Evolutionary conservation across 1,140 invertebrate genomes (phyloP).

Genomic region (Monomorium pharaonis): DNA sequence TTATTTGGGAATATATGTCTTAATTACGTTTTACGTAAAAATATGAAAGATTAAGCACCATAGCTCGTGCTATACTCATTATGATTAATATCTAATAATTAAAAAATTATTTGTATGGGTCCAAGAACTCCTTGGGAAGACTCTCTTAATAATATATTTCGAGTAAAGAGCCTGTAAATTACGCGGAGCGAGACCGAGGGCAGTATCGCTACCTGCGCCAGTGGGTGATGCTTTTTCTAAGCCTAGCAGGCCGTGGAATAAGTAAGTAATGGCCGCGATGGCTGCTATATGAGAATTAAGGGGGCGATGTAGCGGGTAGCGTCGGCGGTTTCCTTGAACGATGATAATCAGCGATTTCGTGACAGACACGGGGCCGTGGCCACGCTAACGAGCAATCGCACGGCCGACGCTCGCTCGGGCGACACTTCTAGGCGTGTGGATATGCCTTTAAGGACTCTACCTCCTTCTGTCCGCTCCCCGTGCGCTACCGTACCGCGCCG

Average conservation of each 20-base stretch:
- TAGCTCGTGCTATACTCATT: neutral
- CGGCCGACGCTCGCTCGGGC: constrained; percentile 76
- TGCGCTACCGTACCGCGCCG: no score
- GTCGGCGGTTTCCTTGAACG: constrained; percentile 84
- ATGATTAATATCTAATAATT: neutral
- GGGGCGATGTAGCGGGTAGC: constrained; percentile 76
- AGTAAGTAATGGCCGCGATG: constrained; percentile 82
- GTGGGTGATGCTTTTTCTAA: constrained; percentile 70
- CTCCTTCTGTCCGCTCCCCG: constrained; percentile 28
- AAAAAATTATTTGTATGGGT: no score
- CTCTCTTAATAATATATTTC: neutral
- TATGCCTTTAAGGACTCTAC: constrained; percentile 76
- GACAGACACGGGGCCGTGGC: constrained; percentile 86
- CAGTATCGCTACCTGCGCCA: constrained; percentile 59
- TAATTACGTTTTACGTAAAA: no score
- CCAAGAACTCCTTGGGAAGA: neutral
- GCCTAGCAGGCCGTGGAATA: constrained; percentile 79
- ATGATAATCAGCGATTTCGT: constrained; percentile 86
- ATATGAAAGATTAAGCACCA: neutral
- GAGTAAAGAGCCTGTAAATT: neutral
- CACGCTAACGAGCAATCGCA: constrained; percentile 85
- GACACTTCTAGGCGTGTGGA: constrained; percentile 79
- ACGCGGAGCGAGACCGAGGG: neutral
- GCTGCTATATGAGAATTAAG: constrained; percentile 78
- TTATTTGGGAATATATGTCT: neutral